Percentiles rank a stretch among this genome's conserved stretches.
Evolutionary conservation across 2,888 invertebrate genomes (phyloP).

Genomic region (Tricholauxania praeusta): DNA sequence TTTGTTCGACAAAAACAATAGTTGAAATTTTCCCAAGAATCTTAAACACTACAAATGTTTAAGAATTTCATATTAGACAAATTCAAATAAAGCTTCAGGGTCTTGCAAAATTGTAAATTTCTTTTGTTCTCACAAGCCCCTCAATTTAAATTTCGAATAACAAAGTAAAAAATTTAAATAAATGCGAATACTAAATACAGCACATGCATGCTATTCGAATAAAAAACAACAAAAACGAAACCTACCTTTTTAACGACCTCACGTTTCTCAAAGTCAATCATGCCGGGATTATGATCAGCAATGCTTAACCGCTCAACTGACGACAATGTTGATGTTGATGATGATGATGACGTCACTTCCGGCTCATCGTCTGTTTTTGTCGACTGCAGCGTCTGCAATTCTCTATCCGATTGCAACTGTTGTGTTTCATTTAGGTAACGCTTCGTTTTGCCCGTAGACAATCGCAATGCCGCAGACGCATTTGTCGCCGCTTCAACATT

Average conservation of each 20-base stretch:
- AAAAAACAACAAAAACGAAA: neutral
- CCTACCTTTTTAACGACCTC: conserved; percentile 67
- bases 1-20: too few species aligned
- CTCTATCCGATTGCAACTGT: neutral
- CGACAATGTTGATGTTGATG: conserved; percentile 10
- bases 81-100: too few species aligned
- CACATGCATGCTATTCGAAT: too few species aligned
- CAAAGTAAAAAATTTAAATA: too few species aligned
- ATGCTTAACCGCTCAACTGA: conserved; percentile 51
- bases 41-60: too few species aligned
- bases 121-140: too few species aligned
- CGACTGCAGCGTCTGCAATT: conserved; percentile 1
- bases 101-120: too few species aligned
- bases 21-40: too few species aligned
- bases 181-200: too few species aligned
- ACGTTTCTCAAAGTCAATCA: conserved; percentile 65
- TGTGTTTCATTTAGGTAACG: conserved; percentile 40
- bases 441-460: conserved; percentile 26
- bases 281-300: conserved; percentile 63
- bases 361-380: conserved; percentile 16
- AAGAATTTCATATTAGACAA: too few species aligned
- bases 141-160: too few species aligned
- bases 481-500: conserved; percentile 19
- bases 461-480: conserved; percentile 23
- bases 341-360: conserved; percentile 23